A percentile compares a stretch with the other conserved stretches of the same genome.
These are phyloP conservation scores for Ceuthmochares aereus DNA, from an alignment of 2,113 vertebrate species.

Conservation along the genomic window DNA sequence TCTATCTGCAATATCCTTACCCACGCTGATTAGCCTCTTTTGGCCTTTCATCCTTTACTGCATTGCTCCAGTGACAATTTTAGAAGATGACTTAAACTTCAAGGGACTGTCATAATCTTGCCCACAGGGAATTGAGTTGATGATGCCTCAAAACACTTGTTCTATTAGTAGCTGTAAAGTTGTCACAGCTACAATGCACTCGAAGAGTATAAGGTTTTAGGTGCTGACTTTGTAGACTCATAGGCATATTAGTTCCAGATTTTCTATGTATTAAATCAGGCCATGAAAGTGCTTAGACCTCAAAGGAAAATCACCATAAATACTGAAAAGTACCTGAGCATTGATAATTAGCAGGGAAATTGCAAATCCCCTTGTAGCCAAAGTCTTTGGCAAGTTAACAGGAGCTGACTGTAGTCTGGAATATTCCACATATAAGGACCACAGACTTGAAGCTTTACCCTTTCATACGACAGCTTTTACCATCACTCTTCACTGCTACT, in stretches of 20 bases:
- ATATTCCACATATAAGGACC: rapidly evolving
- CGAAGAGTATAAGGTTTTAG: not conserved
- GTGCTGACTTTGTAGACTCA: not conserved
- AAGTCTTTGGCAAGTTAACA: not conserved
- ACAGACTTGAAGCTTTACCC: not conserved
- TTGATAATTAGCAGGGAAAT: not conserved
- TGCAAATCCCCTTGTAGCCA: not conserved
- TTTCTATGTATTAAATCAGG: not conserved
- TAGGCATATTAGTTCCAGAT: not conserved
- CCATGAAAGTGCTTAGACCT: not conserved
- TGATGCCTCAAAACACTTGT: not conserved
- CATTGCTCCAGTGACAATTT: not conserved
- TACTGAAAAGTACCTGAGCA: not conserved
- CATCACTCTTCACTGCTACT: not conserved
- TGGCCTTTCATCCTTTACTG: not conserved
- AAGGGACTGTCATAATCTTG: not conserved
- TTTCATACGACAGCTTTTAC: not conserved
- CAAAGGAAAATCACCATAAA: not conserved
- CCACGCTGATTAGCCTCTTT: not conserved
- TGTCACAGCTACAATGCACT: not conserved
- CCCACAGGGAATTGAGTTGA: not conserved
- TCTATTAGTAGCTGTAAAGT: not conserved
- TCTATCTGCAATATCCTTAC: not conserved
- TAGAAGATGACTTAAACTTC: not conserved
- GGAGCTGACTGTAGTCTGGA: not conserved